These are phyloP conservation scores for Orius insidiosus DNA, from an alignment of 1,140 invertebrate species.

Conservation along the genomic window DNA sequence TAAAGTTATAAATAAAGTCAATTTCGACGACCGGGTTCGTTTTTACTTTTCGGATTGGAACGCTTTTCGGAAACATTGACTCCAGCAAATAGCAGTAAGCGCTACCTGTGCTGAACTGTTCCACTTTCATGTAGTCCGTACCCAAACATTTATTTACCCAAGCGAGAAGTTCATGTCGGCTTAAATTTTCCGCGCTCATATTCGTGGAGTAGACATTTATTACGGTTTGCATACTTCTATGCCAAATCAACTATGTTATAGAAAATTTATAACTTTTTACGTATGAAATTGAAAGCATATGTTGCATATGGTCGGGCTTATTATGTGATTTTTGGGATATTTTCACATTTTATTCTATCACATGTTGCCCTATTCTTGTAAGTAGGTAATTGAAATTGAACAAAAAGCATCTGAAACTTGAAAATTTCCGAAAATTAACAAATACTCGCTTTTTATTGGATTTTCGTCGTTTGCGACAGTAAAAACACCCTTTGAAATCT, in stretches of 20 bases:
- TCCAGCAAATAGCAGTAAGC: slow-evolving; percentile 4
- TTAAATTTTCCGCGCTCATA: slow-evolving; percentile 1
- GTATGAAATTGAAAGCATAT: no score
- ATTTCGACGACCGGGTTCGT: not conserved
- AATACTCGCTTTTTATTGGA: no score
- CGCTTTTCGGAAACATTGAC: slow-evolving; percentile 4
- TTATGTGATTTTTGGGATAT: no score
- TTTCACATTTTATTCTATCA: no score
- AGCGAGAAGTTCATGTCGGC: slow-evolving; percentile 4
- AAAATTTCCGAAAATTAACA: no score
- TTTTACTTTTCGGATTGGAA: slow-evolving; percentile 4
- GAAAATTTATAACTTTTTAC: slow-evolving; percentile 1
- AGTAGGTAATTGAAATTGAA: no score
- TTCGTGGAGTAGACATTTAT: slow-evolving; percentile 4
- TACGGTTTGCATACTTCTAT: not conserved
- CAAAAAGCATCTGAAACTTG: no score
- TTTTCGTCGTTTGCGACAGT: no score
- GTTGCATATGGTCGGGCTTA: no score
- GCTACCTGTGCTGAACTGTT: slow-evolving; percentile 1
- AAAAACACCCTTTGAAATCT: no score
- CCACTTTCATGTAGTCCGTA: not conserved
- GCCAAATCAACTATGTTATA: not conserved
- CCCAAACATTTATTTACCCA: slow-evolving; percentile 2
- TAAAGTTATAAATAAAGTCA: slow-evolving; percentile 7
- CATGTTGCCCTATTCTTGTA: no score